Percentiles rank a stretch among this genome's conserved stretches.
These are phyloP conservation scores for Scophthalmus maximus DNA, from an alignment of 2,113 vertebrate species.

Conservation along the genomic window DNA sequence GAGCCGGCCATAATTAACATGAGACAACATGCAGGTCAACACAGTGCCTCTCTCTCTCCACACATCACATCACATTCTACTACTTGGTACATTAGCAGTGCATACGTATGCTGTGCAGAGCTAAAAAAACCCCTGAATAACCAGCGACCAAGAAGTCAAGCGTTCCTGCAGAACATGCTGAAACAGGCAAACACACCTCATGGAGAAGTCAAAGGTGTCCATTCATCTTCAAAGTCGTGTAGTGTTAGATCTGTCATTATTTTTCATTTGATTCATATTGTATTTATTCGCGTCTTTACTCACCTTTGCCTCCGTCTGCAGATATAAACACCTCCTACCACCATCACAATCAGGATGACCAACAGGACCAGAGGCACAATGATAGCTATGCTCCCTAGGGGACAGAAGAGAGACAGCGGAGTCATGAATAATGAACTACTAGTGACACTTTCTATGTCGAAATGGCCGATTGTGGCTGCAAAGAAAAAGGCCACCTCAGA, in stretches of 20 bases:
- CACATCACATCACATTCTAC: slow-evolving; percentile 16
- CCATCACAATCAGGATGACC: slow-evolving; percentile 92
- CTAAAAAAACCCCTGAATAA: slow-evolving; percentile 29
- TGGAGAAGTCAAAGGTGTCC: slow-evolving; percentile 4
- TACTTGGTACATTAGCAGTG: not conserved
- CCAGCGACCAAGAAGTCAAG: slow-evolving; percentile 9
- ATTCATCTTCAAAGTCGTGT: slow-evolving; percentile 35
- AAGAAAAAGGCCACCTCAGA: not conserved
- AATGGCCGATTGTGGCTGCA: not conserved
- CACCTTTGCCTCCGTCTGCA: slow-evolving; percentile 96
- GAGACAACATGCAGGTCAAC: slow-evolving; percentile 32
- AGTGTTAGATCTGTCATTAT: slow-evolving; percentile 6
- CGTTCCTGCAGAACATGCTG: not conserved
- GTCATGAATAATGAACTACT: slow-evolving; percentile 40
- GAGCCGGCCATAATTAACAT: slow-evolving; percentile 35
- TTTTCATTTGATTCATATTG: not conserved
- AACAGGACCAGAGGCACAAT: slow-evolving; percentile 96
- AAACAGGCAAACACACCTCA: slow-evolving; percentile 14
- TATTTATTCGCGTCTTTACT: slow-evolving; percentile 55
- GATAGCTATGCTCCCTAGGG: slow-evolving; percentile 95
- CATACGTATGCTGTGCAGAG: not conserved
- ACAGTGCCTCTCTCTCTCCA: not conserved
- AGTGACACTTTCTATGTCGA: slow-evolving; percentile 2
- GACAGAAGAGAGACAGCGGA: slow-evolving; percentile 52
- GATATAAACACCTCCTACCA: slow-evolving; percentile 93